phyloP scores from a whole-genome alignment of 2,888 invertebrate species.

The Drosophila koepferae region DNA sequence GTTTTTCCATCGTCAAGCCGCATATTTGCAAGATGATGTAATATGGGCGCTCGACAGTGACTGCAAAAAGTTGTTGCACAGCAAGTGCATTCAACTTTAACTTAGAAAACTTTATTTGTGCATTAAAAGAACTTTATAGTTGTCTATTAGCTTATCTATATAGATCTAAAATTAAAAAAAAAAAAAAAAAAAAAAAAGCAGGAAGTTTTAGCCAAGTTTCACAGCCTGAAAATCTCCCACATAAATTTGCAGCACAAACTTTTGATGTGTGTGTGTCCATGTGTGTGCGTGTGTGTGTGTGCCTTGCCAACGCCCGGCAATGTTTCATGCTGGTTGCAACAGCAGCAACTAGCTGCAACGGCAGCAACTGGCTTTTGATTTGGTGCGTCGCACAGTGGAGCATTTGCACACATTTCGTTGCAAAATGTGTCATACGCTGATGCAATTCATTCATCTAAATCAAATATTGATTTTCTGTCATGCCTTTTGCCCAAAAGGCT shows the following conservation, averaged over 20 bases:
- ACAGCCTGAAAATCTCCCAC: constrained; percentile 59
- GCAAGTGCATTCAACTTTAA: constrained; percentile 38
- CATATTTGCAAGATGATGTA: constrained; percentile 71
- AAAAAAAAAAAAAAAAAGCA: constrained; percentile 24
- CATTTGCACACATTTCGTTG: constrained; percentile 3
- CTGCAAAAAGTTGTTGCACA: constrained; percentile 49
- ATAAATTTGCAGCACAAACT: constrained; percentile 61
- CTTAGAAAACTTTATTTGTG: constrained; percentile 14
- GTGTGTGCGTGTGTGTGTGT: constrained; percentile 1
- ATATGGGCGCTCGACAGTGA: constrained; percentile 46
- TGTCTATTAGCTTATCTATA: constrained; percentile 32
- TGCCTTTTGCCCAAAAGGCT: too few relatives aligned
- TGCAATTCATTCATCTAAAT: neutral
- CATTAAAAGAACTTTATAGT: constrained; percentile 18
- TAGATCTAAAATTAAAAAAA: constrained; percentile 18
- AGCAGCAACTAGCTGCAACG: constrained; percentile 30
- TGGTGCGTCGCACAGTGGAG: constrained; percentile 32
- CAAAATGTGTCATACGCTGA: neutral
- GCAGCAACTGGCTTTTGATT: constrained; percentile 26
- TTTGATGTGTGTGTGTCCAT: constrained; percentile 17
- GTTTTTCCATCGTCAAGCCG: constrained; percentile 49
- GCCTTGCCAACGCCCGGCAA: constrained; percentile 43
- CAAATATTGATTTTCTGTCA: neutral
- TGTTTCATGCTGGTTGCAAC: constrained; percentile 61
- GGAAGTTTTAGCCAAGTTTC: constrained; percentile 73